Base-by-base conservation (phyloP, 64 coral and sea anemone genomes). In the Actinia tenebrosa region DNA sequence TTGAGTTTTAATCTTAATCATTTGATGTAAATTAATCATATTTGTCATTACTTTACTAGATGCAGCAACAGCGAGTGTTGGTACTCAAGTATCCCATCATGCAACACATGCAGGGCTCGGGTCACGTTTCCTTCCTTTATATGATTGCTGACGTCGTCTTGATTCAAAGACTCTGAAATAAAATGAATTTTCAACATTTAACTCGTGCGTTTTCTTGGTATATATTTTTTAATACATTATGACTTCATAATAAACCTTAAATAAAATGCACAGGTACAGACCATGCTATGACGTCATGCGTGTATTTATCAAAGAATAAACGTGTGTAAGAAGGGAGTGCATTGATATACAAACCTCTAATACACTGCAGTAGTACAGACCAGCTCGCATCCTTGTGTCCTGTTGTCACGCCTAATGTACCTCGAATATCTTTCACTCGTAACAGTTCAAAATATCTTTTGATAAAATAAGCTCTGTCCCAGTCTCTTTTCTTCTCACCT, bases 71-170 rank as follows among this genome's bases (percentile, higher is more conserved):
- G 20, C 26, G 53, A 19, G 79, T 86, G 62, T 13, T 71, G 84
- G 45, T 89, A 92, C 10, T 59, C 78, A 11, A 46, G 78, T 72
- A 95, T 89, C 77, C 87, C 93, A 75, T 95, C 93, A 84, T 95
- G 83, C 84, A 95, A 86, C 60, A 92, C 87, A 23, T 95, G 93
- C 16, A 95, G 87, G 18, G 89, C 89, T 55, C 93, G 82, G n/a
- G 84, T 91, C 37, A 80, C 77, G 72, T 95, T 80, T 17, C 89
- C 89, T 56, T 96, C 86, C 58, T 64, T 22, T 27, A 92, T 86
- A 53, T 92, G 84, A 25, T 84, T 64, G 43, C 55, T 86, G 23
- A 90, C 89, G 45, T 82, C 78, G 80, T 86, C 83, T 19, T 30
- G 71, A 18, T 79, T 15, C 75, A 62, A 60, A 86, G 83, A 86